Evolutionary conservation across 2,888 invertebrate genomes (phyloP), one percentile per base, ranked within the genome.

Genomic region (Lordiphosa andalusiaca): DNA sequence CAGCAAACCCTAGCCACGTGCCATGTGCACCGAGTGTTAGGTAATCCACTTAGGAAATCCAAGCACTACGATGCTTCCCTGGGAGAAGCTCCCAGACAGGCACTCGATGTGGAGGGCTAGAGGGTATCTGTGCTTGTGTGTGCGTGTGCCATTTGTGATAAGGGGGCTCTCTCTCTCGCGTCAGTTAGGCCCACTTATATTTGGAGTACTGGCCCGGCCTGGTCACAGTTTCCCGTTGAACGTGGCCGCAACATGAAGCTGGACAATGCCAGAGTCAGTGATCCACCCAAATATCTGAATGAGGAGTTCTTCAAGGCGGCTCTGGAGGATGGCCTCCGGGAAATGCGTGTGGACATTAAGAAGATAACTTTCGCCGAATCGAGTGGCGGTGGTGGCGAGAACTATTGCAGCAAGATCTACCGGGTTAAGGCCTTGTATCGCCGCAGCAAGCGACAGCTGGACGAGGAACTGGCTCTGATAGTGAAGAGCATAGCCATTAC

Each of bases 361-460:
- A 81, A 84, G 56, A 84, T 89, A 10, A 68, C 74, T 30, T 86
- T 88, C 42, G 71, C 80, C 38, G 84, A 86, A 33, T 78, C 86
- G 1, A 85, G 71, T 44, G 83, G 84, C 6, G 87, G 86, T 2
- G 87, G 86, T 2, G 89, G 89, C 10, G 89, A 89, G 53, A 89
- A 89, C 46, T 89, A 89, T 50, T 86, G 88, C 63, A 89, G 89
- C 40, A 85, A 87, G 40, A 89, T 89, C 53, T 88, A 89, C 66
- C 78, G 89, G 2, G 87, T 84, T 3, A 74, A 66, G 30, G 81
- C 86, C 0, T 54, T 88, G 0, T 88, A 86, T 42, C 67, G 84
- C 7, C 81, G 87, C 61, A 85, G 84, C 49, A 87, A 82, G 33
- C 75, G 75, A 0, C 84, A 88, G 48, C 50, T 80, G 69, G 85